Base-by-base conservation (phyloP, 2,888 invertebrate species). In the Nipponacmea schrenckii region DNA sequence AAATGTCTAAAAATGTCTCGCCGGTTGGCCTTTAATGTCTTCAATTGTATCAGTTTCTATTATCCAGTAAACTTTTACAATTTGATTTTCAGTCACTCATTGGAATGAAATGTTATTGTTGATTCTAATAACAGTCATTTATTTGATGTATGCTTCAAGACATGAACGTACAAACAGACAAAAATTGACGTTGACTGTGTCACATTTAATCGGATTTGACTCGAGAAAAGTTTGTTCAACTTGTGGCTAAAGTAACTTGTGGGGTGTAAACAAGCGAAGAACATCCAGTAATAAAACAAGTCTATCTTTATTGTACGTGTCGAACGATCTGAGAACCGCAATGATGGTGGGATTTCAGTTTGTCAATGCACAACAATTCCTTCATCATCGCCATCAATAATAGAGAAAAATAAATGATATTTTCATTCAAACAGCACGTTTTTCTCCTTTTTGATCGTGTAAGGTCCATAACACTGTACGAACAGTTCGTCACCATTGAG, bases 321-420 rank as follows among this genome's bases (percentile, higher is more conserved):
- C 14, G 12, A 20, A 20, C 24, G 20, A 14, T 56, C 56, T 56
- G 56, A 56, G 10, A 56, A 24, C n/a, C 56, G 20, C 20, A 24
- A 24, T 56, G 56, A 56, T 24, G 8, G 20, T 56, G 1, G 10
- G 12, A 24, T 56, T 56, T 39, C 39, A 24, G 56, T 56, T 56
- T 56, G 56, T 56, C 20, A 56, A 56, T 56, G 24, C 56, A 56
- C 56, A 56, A 56, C 56, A 56, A 56, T 56, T 56, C 20, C 24
- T 24, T 20, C 20, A 56, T 56, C 56, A 56, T 56, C 24, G 20
- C 20, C 24, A 56, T 24, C 56, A 56, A 56, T 56, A 56, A 56
- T 24, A 20, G 39, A 20, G 20, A 56, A 14, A 56, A 56, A 56
- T 24, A 56, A 56, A 24, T 56, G 20, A 24, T 56, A 56, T 24